A percentile compares a stretch with the other conserved stretches of the same genome.
phyloP scores from a whole-genome alignment of 2,113 vertebrate genomes.

The Thinocorus orbignyianus region DNA sequence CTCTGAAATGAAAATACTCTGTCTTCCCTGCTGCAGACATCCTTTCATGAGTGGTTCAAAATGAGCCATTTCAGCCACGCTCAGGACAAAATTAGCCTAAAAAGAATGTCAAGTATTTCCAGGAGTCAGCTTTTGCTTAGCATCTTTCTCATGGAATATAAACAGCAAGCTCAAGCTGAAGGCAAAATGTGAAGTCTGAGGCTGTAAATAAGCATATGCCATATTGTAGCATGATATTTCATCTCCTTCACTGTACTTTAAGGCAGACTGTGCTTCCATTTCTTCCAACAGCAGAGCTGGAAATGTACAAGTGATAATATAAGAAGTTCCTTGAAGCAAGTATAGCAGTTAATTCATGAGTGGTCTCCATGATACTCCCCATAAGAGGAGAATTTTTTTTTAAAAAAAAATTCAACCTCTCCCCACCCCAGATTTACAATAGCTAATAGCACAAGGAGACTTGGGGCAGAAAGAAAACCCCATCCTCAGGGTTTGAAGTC shows the following conservation, averaged over 20 bases:
- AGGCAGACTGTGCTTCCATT: background rate
- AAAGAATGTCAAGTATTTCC: slow-evolving; percentile 63
- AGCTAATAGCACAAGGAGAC: background rate
- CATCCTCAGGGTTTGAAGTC: background rate
- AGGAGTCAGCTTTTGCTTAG: slow-evolving; percentile 41
- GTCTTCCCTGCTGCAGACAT: slow-evolving; percentile 17
- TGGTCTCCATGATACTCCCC: too few relatives aligned
- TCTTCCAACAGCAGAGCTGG: background rate
- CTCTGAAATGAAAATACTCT: slow-evolving; percentile 23
- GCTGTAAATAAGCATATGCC: background rate
- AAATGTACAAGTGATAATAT: background rate
- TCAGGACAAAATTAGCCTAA: slow-evolving; percentile 45
- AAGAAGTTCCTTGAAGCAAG: background rate
- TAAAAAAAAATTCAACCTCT: background rate
- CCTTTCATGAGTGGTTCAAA: slow-evolving; percentile 22
- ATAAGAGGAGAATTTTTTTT: background rate
- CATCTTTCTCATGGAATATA: slow-evolving; percentile 20
- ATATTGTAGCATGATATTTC: background rate
- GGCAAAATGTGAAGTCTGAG: background rate
- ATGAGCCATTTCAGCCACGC: slow-evolving; percentile 8
- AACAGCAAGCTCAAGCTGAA: background rate
- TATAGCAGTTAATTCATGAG: background rate
- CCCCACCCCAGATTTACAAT: background rate
- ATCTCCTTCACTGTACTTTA: background rate
- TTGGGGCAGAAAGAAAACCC: background rate